Percentiles rank a stretch among this genome's conserved stretches.
Evolutionary conservation across 2,113 vertebrate species (phyloP).

Genomic region (Tricholaema leucomelas): DNA sequence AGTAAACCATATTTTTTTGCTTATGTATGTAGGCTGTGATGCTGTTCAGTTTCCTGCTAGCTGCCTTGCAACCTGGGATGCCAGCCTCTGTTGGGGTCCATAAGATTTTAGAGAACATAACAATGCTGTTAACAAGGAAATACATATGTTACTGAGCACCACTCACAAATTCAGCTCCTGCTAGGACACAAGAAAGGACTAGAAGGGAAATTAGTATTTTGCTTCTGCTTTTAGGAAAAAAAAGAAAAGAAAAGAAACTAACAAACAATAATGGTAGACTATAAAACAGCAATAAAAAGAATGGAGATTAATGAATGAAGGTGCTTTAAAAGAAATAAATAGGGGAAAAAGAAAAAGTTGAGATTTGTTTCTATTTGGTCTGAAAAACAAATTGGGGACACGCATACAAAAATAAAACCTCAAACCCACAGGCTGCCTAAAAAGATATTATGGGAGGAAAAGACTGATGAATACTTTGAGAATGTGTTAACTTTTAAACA

Average conservation of each 20-base stretch:
- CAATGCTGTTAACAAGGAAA: not conserved
- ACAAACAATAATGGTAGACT: not conserved
- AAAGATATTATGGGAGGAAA: conserved; percentile 1
- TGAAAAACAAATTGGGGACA: conserved; percentile 7
- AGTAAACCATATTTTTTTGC: not conserved
- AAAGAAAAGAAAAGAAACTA: not conserved
- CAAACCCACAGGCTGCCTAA: not conserved
- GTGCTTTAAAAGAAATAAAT: conserved; percentile 43
- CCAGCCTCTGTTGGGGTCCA: not conserved
- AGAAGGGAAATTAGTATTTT: not conserved
- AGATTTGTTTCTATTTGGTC: not conserved
- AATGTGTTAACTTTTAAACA: conserved; percentile 54
- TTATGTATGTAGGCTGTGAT: not conserved
- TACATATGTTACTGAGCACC: not conserved
- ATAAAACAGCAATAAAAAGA: conserved; percentile 54
- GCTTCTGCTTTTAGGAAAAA: not conserved
- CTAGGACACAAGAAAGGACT: not conserved
- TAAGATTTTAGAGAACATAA: not conserved
- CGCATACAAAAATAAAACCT: not conserved
- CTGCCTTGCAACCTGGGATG: not conserved
- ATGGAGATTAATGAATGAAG: conserved; percentile 12
- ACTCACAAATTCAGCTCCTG: not conserved
- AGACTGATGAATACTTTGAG: conserved; percentile 17
- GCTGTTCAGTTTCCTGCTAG: not conserved
- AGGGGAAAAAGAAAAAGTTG: not conserved